Base-by-base conservation (phyloP, 2,797 vertebrate genomes). In the Poecilia gillii region DNA sequence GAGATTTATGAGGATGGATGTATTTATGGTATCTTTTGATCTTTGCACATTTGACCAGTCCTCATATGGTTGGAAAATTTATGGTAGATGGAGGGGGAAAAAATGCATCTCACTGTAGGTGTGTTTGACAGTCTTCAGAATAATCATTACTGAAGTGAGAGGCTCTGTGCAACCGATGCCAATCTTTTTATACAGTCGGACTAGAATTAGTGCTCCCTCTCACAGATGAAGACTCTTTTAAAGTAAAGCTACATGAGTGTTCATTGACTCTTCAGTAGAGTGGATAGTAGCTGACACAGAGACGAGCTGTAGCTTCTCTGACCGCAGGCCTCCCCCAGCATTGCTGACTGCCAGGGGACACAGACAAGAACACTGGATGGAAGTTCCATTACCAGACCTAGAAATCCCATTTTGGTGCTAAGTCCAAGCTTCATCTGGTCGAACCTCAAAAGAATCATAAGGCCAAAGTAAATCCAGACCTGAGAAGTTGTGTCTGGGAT, bases 401-500 rank as follows among this genome's bases (percentile, higher is more conserved):
- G 77, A 88, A 91, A 90, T 93, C 75, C 82, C 82, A 91, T 92
- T 93, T 92, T 85, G 88, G 79, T 93, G 90, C 90, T 85, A 89
- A 87, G 76, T 89, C 80, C 81, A 89, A 84, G 87, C 87, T 92
- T 92, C 90, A 89, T 91, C 89, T 92, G 83, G 90, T 90, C 84
- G 84, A 80, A 87, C 88, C 87, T 93, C 86, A 91, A 90, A 92
- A 85, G 79, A 90, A 85, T 84, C 88, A 88, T 83, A 57, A 45
- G 80, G 94, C 93, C 92, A 95, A 94, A 92, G 89, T 93, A 95
- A 94, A 94, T 91, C 81, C 74, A 82, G 89, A 92, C 80, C 78
- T 82, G 89, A 90, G 90, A 90, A 87, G 85, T 73, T 55, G 85
- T 89, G 93, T 92, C 93, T 94, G 87, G 90, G 90, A 92, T 88